Evolutionary conservation across 2,797 vertebrate genomes (phyloP), one percentile per base, ranked within the genome.

Genomic region (Gastrophryne carolinensis): DNA sequence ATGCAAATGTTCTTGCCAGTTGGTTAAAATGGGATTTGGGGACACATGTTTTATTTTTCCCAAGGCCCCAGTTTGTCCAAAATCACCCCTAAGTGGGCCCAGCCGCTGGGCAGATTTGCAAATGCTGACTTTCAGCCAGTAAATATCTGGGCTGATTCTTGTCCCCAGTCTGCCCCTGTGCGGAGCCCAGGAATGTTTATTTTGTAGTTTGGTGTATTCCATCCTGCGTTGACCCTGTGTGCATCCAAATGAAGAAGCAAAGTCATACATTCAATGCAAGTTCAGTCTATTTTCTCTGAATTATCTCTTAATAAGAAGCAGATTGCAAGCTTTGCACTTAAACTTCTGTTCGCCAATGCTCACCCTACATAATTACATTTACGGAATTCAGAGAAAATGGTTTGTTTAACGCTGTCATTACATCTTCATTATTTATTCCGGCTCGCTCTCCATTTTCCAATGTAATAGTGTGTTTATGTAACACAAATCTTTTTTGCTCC

Each of bases 331-430:
- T 19, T 9, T 57, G 27, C 15, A 32, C 17, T 4, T 1, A 19
- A 49, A 17, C 44, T 17, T 9, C 13, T 6, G 5, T 49, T n/a
- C 37, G 21, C 57, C 7, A 19, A 62, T 63, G 9, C 34, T 53
- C 13, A 0, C 7, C 34, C 41, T 68, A 54, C 13, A 56, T 24
- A 37, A 19, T 6, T 35, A 24, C 50, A 56, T 54, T 68, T 29
- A 26, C 32, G 10, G 41, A 71, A 60, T 17, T 39, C 5, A 13
- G 19, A 83, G 87, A 88, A 83, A 86, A 70, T 32, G 85, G 79
- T 90, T 90, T 90, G 84, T 86, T 82, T 78, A 87, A 86, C 88
- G 83, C 84, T 86, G 77, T 88, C 88, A 87, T 80, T 82, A 76
- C 81, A 83, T 82, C 80, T 86, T 79, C 84, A 86, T 87, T 83